phyloP scores from a whole-genome alignment of 2,888 invertebrate species.

The Gastrophysa polygoni region DNA sequence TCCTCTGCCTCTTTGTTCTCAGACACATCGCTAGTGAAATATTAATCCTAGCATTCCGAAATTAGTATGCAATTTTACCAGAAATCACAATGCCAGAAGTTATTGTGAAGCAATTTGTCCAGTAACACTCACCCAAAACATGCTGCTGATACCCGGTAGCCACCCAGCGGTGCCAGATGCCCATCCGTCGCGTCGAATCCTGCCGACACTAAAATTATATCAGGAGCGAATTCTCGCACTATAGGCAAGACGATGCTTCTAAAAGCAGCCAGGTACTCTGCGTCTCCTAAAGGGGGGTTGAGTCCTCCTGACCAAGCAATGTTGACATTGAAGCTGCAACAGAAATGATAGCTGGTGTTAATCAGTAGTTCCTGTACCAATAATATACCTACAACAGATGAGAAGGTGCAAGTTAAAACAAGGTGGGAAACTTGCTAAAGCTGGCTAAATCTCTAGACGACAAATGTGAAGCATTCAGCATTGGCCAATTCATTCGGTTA shows the following conservation, averaged over 20 bases:
- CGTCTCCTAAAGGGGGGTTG: conserved; percentile 91
- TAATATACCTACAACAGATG: too few species aligned
- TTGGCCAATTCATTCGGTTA: too few species aligned
- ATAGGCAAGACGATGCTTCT: conserved; percentile 94
- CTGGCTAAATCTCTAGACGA: too few species aligned
- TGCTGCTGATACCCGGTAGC: conserved; percentile 92
- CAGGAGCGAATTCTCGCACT: conserved; percentile 87
- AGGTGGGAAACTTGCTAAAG: too few species aligned
- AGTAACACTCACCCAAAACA: conserved; percentile 79
- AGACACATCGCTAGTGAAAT: too few species aligned
- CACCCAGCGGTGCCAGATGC: conserved; percentile 94
- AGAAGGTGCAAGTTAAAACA: too few species aligned
- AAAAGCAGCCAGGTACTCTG: conserved; percentile 97
- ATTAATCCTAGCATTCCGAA: too few species aligned
- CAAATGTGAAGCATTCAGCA: too few species aligned
- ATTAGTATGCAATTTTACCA: too few species aligned
- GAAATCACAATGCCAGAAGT: too few species aligned
- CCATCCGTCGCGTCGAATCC: conserved; percentile 98
- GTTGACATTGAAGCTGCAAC: conserved; percentile 76
- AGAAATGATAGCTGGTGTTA: background rate
- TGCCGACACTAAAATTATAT: conserved; percentile 94
- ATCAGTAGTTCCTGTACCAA: background rate
- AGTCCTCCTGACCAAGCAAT: conserved; percentile 93
- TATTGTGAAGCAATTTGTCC: too few species aligned
- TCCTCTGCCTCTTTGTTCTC: too few species aligned